Percentiles rank a stretch among this genome's conserved stretches.
phyloP scores from a whole-genome alignment of 2,888 invertebrate species.

The Lacanobia wlatinum region DNA sequence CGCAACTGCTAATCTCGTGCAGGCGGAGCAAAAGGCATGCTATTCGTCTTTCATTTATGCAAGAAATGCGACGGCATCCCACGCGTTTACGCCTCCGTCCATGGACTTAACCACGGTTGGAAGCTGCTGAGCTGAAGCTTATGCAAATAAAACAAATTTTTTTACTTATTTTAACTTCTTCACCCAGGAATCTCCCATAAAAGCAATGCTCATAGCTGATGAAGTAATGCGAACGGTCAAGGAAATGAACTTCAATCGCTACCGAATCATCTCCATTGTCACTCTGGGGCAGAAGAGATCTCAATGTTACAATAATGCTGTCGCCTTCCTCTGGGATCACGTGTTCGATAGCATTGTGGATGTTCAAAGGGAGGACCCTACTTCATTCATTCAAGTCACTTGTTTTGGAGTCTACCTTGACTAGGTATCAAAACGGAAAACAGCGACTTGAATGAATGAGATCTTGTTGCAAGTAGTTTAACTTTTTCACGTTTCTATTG shows the following conservation, averaged over 20 bases:
- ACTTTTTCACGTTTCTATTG: background rate
- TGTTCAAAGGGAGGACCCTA: conserved; percentile 70
- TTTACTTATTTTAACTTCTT: background rate
- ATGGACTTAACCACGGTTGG: too few relatives aligned
- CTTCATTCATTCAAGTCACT: conserved; percentile 82
- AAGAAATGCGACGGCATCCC: too few relatives aligned
- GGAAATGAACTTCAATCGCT: conserved; percentile 78
- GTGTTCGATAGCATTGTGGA: conserved; percentile 77
- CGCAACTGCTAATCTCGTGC: too few relatives aligned
- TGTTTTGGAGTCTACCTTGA: conserved; percentile 84
- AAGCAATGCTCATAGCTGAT: conserved; percentile 76
- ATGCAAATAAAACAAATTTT: background rate
- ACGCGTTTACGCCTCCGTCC: too few relatives aligned
- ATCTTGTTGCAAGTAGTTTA: background rate
- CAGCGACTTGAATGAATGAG: background rate
- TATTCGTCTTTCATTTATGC: too few relatives aligned
- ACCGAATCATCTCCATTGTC: conserved; percentile 79
- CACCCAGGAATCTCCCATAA: conserved; percentile 72
- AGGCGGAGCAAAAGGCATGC: too few relatives aligned
- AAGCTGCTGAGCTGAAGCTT: background rate
- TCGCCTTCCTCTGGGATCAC: conserved; percentile 84
- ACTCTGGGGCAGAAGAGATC: conserved; percentile 83
- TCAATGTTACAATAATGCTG: conserved; percentile 84
- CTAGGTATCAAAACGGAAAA: conserved; percentile 52
- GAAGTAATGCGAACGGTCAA: conserved; percentile 80